Evolutionary conservation across 2,113 vertebrate species (phyloP), one percentile per base, ranked within the genome.

Genomic region (Dipodomys ordii): DNA sequence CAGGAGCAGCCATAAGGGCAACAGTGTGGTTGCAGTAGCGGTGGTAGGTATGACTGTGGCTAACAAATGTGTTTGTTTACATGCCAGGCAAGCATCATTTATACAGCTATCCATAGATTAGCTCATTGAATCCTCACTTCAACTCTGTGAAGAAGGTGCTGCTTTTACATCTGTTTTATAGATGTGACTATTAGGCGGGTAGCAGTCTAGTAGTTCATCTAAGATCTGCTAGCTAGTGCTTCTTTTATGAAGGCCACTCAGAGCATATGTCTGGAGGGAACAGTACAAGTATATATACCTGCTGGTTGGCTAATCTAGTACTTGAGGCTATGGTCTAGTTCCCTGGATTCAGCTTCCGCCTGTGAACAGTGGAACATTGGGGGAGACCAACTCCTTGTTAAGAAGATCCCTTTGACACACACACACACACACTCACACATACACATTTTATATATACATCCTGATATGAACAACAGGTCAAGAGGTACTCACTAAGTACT

Each of bases 161-260:
- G 25, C 57, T 74, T 87, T 73, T 64, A 44, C 73, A 84, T 90
- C 64, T 93, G 3, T 85, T 83, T 95, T 87, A 69, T 49, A 30
- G 68, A n/a, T 73, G 64, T 81, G 83, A 77, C 20, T 80, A 71
- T 27, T 57, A 60, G n/a, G n/a, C 12, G 46, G 46, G 11, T 13
- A 62, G 64, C 67, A 84, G 39, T 49, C 68, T 16, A 68, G 2
- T 32, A 72, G 68, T 88, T 88, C 25, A 67, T 25, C 28, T 46
- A 39, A 9, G 35, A 60, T 69, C 46, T 62, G 67, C 53, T 3
- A 57, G 87, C 71, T 93, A 13, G 53, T 78, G 53, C 64, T 90
- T 69, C 69, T 87, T 88, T 95, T 81, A 32, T 19, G 20, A 71
- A 39, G 64, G 7, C 53, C 0, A 0, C 7, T 8, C 18, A 27